phyloP scores from a whole-genome alignment of 37 sponge, comb jelly and placozoan genomes.

The Beroe ovata region DNA sequence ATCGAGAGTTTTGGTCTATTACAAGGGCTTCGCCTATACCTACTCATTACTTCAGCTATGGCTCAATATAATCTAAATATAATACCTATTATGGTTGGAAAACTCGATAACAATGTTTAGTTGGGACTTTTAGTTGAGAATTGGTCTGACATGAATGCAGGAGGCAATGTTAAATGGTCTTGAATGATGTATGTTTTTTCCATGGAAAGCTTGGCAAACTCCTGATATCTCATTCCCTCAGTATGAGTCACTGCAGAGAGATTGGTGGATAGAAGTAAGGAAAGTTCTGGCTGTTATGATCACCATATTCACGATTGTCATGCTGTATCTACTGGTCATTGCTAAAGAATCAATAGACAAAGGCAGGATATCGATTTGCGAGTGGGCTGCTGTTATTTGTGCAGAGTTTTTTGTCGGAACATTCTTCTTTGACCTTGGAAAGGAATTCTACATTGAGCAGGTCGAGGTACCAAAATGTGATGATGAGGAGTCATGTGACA shows the following conservation, averaged over 20 bases:
- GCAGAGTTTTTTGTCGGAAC: conserved; percentile 42
- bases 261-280: background rate
- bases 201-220: no score
- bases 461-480: conserved; percentile 11
- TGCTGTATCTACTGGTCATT: conserved; percentile 25
- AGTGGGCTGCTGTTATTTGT: conserved; percentile 51
- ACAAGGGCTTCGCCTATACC: no score
- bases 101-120: no score
- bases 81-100: no score
- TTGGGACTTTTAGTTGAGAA: no score
- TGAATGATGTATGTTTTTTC: no score
- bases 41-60: no score
- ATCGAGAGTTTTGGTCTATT: no score
- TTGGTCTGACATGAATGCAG: no score
- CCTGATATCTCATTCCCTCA: background rate
- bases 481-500: background rate
- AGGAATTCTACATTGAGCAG: conserved; percentile 42
- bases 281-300: conserved; percentile 21
- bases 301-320: conserved; percentile 9
- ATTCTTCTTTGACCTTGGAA: conserved; percentile 53
- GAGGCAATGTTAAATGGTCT: no score
- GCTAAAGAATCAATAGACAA: background rate
- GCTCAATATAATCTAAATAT: no score
- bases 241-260: background rate
- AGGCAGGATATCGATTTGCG: conserved; percentile 49